Evolutionary conservation across 2,888 invertebrate species (phyloP).

Genomic region (Trichogramma dendrolimi): DNA sequence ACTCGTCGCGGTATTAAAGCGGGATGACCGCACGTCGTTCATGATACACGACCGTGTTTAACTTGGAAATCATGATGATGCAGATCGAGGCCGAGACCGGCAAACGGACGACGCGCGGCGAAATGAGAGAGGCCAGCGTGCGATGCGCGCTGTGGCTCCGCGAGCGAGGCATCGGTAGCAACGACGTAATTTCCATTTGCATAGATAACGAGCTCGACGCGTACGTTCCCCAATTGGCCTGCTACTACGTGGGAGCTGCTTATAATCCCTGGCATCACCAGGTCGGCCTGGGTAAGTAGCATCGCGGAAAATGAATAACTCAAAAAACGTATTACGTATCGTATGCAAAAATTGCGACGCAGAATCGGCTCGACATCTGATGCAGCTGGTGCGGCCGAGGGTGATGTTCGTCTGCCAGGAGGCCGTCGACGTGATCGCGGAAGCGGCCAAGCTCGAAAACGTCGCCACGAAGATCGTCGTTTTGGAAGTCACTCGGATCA

Average conservation of each 20-base stretch:
- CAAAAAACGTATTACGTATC: neutral
- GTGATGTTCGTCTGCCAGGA: constrained; percentile 35
- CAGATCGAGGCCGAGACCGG: constrained; percentile 37
- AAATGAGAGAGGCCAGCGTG: constrained; percentile 35
- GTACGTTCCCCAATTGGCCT: constrained; percentile 37
- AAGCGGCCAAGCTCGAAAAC: constrained; percentile 30
- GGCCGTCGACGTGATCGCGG: constrained; percentile 8
- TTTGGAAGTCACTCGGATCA: constrained; percentile 30
- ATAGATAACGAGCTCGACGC: constrained; percentile 37
- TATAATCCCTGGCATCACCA: constrained; percentile 40
- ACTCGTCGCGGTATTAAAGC: no score
- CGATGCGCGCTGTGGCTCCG: constrained; percentile 43
- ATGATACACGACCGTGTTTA: no score
- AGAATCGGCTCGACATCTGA: constrained; percentile 37
- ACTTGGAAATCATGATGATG: neutral
- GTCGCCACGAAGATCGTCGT: constrained; percentile 31
- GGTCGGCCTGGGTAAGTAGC: constrained; percentile 34
- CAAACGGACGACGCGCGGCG: constrained; percentile 31
- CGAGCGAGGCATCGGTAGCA: constrained; percentile 33
- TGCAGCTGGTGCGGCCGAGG: constrained; percentile 36
- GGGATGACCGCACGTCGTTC: no score
- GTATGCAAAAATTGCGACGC: neutral
- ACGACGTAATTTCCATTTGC: constrained; percentile 38
- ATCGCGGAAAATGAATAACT: neutral
- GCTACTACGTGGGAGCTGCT: constrained; percentile 36